A percentile compares a stretch with the other conserved stretches of the same genome.
phyloP scores from a whole-genome alignment of 2,113 vertebrate species.

The Todiramphus chloris region DNA sequence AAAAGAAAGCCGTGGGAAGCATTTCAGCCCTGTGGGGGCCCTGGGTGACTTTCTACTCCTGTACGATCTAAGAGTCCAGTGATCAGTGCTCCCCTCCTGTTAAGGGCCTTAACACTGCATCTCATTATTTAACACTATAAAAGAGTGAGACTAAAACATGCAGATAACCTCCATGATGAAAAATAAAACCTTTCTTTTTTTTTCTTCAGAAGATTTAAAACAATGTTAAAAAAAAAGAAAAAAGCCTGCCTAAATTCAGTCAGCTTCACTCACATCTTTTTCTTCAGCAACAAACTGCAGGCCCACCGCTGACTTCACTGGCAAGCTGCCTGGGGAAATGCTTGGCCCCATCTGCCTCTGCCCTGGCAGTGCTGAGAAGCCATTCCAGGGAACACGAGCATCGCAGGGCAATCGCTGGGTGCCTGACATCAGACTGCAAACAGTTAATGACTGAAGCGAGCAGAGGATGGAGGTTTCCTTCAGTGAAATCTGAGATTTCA shows the following conservation, averaged over 20 bases:
- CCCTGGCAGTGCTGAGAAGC: not conserved
- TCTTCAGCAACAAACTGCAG: not conserved
- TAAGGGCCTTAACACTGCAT: not conserved
- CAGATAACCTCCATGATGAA: not conserved
- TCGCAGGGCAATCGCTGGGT: not conserved
- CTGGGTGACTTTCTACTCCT: not conserved
- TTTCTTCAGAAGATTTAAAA: not conserved
- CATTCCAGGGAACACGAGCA: not conserved
- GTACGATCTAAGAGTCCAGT: not conserved
- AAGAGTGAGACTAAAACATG: not conserved
- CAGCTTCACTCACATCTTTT: not conserved
- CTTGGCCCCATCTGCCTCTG: not conserved
- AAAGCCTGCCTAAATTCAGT: not conserved
- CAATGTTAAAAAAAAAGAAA: not conserved
- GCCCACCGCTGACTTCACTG: not conserved
- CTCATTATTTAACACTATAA: not conserved
- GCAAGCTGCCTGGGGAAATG: not conserved
- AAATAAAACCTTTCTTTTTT: not conserved
- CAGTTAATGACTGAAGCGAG: not conserved
- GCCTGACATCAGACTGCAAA: rapidly evolving
- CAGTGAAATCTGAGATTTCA: slow-evolving; percentile 5
- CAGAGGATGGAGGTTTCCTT: not conserved
- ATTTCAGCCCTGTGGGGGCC: not conserved
- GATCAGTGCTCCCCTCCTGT: not conserved
- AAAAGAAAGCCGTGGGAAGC: not conserved